Conservation (phyloP, 2,888 invertebrate genomes). For the Drosophila pegasa region DNA sequence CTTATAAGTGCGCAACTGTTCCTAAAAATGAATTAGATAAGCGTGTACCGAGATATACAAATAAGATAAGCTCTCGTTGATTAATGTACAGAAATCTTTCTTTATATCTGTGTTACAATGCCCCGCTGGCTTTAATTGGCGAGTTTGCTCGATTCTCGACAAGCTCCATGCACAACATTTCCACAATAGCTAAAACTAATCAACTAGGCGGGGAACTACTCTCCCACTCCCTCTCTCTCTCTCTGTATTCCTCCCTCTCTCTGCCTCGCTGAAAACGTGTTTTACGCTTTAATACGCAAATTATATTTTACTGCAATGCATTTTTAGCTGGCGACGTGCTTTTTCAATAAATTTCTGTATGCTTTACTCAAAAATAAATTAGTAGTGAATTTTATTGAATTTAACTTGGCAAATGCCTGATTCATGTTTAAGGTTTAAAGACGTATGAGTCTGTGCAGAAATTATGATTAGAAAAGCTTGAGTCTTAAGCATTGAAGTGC, state of each 20-base stretch:
- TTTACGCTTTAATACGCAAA: slow-evolving; percentile 47
- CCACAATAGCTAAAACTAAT: slow-evolving; percentile 16
- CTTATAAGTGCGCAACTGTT: slow-evolving; percentile 16
- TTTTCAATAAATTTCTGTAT: slow-evolving; percentile 15
- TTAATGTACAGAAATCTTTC: slow-evolving; percentile 4
- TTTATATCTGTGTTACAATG: slow-evolving; percentile 3
- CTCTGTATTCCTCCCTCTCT: background rate
- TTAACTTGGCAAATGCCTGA: background rate
- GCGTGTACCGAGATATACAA: slow-evolving; percentile 1
- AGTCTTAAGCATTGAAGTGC: background rate
- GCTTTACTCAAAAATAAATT: background rate
- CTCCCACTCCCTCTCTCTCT: background rate
- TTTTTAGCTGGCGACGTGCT: slow-evolving; percentile 52
- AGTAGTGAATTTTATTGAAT: background rate
- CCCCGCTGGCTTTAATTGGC: background rate
- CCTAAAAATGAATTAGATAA: slow-evolving; percentile 12
- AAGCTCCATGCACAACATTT: slow-evolving; percentile 20
- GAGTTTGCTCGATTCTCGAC: slow-evolving; percentile 2
- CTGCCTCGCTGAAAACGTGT: slow-evolving; percentile 50
- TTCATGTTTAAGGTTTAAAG: background rate
- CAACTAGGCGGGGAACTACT: background rate
- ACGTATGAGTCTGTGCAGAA: background rate
- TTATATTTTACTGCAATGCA: slow-evolving; percentile 34
- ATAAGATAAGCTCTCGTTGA: slow-evolving; percentile 7
- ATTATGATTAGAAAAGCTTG: background rate